A percentile compares a stretch with the other conserved stretches of the same genome.
phyloP scores from a whole-genome alignment of 2,797 vertebrate species.

The Ibycter americanus region DNA sequence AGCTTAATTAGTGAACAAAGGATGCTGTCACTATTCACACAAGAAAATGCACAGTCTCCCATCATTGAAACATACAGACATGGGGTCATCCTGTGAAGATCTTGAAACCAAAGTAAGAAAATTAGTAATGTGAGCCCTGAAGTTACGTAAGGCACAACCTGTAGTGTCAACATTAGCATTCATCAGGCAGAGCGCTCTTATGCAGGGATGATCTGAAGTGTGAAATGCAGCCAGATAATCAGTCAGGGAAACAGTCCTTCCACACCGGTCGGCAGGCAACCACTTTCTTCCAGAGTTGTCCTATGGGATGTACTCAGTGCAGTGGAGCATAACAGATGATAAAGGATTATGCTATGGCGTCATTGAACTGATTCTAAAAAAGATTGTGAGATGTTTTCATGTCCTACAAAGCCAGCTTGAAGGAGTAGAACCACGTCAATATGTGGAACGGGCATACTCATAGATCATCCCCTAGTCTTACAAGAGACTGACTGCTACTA shows the following conservation, averaged over 20 bases:
- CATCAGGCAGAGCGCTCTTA: background rate
- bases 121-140: background rate
- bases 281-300: background rate
- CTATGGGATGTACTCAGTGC: background rate
- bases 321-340: conserved; percentile 10
- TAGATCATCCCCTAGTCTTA: background rate
- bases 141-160: background rate
- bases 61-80: background rate
- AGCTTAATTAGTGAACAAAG: background rate
- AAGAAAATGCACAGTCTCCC: background rate
- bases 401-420: background rate
- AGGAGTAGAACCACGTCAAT: background rate
- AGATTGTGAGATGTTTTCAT: background rate
- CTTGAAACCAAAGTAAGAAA: background rate
- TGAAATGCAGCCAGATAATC: conserved; percentile 9
- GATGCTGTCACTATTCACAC: background rate
- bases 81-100: background rate
- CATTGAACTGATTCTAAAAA: conserved; percentile 16
- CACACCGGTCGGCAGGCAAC: background rate
- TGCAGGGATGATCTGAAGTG: background rate
- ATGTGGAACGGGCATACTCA: background rate
- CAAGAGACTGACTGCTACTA: background rate
- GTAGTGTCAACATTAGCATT: background rate
- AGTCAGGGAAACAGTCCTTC: conserved; percentile 9
- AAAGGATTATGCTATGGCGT: background rate